Conservation (phyloP, 2,888 invertebrate species). For the Chaitophorus viminalis region DNA sequence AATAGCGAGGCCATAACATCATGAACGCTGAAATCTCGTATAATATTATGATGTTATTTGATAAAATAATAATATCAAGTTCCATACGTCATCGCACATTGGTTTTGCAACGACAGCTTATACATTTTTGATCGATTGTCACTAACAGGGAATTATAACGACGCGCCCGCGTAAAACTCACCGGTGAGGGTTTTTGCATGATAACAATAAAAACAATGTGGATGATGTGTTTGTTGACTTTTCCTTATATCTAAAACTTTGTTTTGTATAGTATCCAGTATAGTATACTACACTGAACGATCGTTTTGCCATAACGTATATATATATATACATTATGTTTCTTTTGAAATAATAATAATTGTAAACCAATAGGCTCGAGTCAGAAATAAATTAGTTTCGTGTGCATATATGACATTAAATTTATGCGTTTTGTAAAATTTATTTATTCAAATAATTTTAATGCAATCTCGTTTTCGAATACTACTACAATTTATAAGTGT, state of each 20-base stretch:
- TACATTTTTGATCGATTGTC: not conserved
- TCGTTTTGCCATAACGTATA: too few species aligned
- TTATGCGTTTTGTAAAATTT: not conserved
- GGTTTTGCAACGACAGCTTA: not conserved
- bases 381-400: not conserved
- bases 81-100: not conserved
- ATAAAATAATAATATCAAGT: not conserved
- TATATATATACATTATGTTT: too few species aligned
- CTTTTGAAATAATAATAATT: too few species aligned
- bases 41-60: not conserved
- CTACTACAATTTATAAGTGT: too few species aligned
- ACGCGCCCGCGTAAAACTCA: not conserved
- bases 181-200: not conserved
- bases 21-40: not conserved
- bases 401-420: not conserved
- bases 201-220: not conserved
- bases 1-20: not conserved
- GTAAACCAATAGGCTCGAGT: too few species aligned
- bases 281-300: too few species aligned
- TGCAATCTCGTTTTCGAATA: not conserved
- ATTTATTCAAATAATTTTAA: not conserved
- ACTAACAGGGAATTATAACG: not conserved
- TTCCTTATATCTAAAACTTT: not conserved
- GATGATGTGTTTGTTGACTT: not conserved
- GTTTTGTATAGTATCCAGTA: too few species aligned